Base-by-base conservation (phyloP, 2,797 vertebrate species). In the Hydrocynus forskahlii region DNA sequence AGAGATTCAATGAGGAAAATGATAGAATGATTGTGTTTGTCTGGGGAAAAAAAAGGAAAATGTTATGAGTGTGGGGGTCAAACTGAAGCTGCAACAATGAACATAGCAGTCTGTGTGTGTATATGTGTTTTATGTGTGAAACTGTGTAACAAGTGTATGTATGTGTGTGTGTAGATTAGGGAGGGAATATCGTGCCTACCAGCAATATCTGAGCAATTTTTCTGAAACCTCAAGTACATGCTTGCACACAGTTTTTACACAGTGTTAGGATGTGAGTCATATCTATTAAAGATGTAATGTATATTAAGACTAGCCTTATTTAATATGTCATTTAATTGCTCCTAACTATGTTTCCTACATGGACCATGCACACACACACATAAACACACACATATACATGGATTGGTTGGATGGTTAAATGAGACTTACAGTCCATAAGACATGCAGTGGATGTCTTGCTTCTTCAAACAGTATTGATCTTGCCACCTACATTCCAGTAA, bases 381-480 rank as follows among this genome's bases (percentile, higher is more conserved):
- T 12, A 25, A 9, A 25, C 10, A 63, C 25, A 63, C 25, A 63
- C 25, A 29, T 12, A 29, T 21, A 16, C 60, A 60, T 3, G 23
- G 16, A 55, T 9, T 38, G 35, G 66, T 6, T 35, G 52, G 67
- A 25, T 70, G 71, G 71, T 35, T 16, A 63, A 5, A 66, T 40
- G 29, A 13, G 5, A 19, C 55, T 6, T 57, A 5, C 19, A 19
- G 38, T 17, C 0, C 5, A 7, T 17, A 29, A 38, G 17, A 67
- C 3, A n/a, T 29, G 17, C 38, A 67, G 17, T 67, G 40, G 64
- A n/a, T 10, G 2, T 67, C 38, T 67, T 40, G 63, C 64, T 79
- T 59, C 81, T 54, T 67, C 48, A 73, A 45, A 76, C 73, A 59
- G 57, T 76, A 83, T 80, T 52, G 73, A 83, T 76, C 43, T 19